phyloP scores from a whole-genome alignment of 2,113 vertebrate species.

The Scortum barcoo region DNA sequence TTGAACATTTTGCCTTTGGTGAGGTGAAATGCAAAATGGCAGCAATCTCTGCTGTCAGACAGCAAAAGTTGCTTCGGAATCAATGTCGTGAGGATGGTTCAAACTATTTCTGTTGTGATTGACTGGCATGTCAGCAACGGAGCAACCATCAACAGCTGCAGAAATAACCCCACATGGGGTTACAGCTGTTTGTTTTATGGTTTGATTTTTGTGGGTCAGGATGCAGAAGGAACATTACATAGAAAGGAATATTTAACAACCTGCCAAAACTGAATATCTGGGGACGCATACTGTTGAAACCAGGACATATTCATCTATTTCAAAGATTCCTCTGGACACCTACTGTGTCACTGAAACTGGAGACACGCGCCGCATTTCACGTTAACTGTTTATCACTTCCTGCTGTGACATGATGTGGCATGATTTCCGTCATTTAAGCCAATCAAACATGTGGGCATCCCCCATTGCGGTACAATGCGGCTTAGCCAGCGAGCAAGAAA shows the following conservation, averaged over 20 bases:
- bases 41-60: slow-evolving; percentile 63
- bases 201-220: slow-evolving; percentile 80
- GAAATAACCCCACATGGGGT: slow-evolving; percentile 75
- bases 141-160: slow-evolving; percentile 79
- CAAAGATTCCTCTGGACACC: slow-evolving; percentile 77
- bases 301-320: slow-evolving; percentile 80
- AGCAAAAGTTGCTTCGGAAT: slow-evolving; percentile 53
- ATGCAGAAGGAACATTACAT: slow-evolving; percentile 78
- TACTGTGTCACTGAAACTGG: slow-evolving; percentile 68
- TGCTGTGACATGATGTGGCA: slow-evolving; percentile 55
- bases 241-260: slow-evolving; percentile 79
- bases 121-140: slow-evolving; percentile 74
- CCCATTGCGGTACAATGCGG: slow-evolving; percentile 29
- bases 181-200: slow-evolving; percentile 78
- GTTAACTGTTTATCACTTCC: slow-evolving; percentile 55
- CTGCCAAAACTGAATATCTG: slow-evolving; percentile 74
- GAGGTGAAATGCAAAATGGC: slow-evolving; percentile 69
- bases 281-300: slow-evolving; percentile 75
- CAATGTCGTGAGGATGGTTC: slow-evolving; percentile 60
- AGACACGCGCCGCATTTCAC: slow-evolving; percentile 68
- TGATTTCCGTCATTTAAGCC: slow-evolving; percentile 33
- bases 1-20: slow-evolving; percentile 58
- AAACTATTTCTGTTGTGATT: slow-evolving; percentile 74
- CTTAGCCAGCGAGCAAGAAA: slow-evolving; percentile 32
- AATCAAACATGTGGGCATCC: slow-evolving; percentile 45